Conservation (phyloP, 2,113 vertebrate species). For the Petrocephalus zakoni region DNA sequence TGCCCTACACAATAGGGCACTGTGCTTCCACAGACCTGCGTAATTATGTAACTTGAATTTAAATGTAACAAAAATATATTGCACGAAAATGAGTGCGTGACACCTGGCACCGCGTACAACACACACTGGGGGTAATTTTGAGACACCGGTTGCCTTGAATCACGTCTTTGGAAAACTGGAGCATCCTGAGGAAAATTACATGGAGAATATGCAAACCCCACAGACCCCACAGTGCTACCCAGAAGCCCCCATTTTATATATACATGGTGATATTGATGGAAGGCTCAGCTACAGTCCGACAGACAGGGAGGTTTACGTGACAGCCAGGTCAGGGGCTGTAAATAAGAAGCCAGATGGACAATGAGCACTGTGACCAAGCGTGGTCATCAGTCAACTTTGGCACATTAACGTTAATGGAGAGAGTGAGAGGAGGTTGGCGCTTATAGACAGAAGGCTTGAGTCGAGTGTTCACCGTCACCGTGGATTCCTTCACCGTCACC, state of each 20-base stretch:
- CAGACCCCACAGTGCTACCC: background rate
- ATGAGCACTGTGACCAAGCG: background rate
- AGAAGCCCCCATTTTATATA: background rate
- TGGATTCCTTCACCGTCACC: no score
- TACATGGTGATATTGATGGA: no score
- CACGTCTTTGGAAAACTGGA: background rate
- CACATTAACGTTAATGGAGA: background rate
- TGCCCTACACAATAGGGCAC: no score
- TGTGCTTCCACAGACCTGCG: no score
- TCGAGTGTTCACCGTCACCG: background rate
- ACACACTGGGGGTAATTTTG: background rate
- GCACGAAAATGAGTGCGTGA: no score
- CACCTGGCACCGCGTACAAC: no score
- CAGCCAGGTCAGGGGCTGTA: background rate
- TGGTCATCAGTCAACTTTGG: background rate
- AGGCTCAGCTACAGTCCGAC: background rate
- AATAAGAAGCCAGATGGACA: background rate
- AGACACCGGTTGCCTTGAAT: background rate
- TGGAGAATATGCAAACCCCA: background rate
- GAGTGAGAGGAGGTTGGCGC: background rate
- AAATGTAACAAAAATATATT: no score
- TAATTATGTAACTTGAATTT: no score
- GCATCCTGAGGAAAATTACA: background rate
- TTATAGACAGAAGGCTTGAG: background rate
- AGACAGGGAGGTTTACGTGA: background rate